Evolutionary conservation across 1,140 invertebrate species (phyloP), one percentile per base, ranked within the genome.

Genomic region (Phthorimaea operculella): DNA sequence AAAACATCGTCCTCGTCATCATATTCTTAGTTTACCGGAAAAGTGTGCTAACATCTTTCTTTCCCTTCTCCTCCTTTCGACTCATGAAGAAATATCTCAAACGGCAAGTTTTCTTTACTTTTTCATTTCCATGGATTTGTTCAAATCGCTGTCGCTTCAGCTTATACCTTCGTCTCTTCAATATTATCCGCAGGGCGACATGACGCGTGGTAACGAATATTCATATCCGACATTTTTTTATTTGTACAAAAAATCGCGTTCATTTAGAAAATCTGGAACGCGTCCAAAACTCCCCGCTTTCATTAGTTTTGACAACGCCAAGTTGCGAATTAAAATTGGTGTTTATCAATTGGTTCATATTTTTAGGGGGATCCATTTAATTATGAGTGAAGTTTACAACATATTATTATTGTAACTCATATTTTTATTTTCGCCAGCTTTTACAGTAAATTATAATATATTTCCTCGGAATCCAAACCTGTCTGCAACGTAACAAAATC

Each of bases 231-330:
- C 59, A 59, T n/a, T 57, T 60, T 57, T 59, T 57, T 57, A 34
- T 47, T 34, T 33, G 18, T 60, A 63, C 68, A 74, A 75, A 76
- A 72, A 69, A 56, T 59, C 66, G 66, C 64, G 66, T 76, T 74
- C 52, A 64, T 64, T 60, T 60, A 57, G 51, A 74, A 70, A 72
- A 70, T 70, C 71, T 80, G 77, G 76, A 78, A 64, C 64, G 63
- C 57, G 55, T 75, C 77, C 76, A 80, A 79, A 63, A 67, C 60
- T 63, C 59, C 57, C 60, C 16, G 51, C 48, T 68, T 74, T 65
- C 63, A 75, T 73, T 70, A 68, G 63, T 70, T 69, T 64, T 58
- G 58, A 64, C 59, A 62, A 52, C 49, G 55, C 52, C 36, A 51
- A 57, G 18, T 70, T 68, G 64, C 66, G 8, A 67, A 71, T 74